Evolutionary conservation across 2,888 invertebrate genomes (phyloP), one percentile per base, ranked within the genome.

Genomic region (Dynastes maya): DNA sequence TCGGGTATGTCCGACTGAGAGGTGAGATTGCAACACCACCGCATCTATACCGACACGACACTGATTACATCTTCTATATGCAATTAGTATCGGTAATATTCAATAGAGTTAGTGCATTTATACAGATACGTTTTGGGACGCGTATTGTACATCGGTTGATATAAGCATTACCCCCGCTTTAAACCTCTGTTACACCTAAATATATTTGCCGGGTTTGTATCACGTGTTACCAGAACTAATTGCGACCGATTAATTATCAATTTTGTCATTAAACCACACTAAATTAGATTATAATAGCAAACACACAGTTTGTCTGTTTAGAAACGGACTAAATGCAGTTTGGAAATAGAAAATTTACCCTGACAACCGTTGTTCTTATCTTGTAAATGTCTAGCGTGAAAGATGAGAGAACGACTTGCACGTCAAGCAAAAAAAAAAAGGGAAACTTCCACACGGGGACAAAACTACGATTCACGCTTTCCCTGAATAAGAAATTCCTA

Each of bases 381-480:
- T 55, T 55, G 53, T 45, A 45, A 45, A 11, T 45, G 45, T 45
- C 45, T 45, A 8, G 45, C 45, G n/a, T 55, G 53, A 55, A 55
- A 55, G 53, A 55, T 55, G 53, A n/a, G n/a, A 16, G n/a, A 6
- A 55, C 53, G 16, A 45, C 45, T 45, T 45, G 11, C 45, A 45
- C 45, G n/a, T 55, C 16, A 45, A 45, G 22, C 16, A 67, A n/a
- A 55, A 71, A 53, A 37, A 51, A 11, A 4, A 70, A 51, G 29
- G 27, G 51, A 70, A 70, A 5, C 45, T 49, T 45, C n/a, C 13
- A n/a, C 32, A 37, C 78, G 78, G 82, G 81, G 82, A 79, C 82
- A 80, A 83, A 86, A 85, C 80, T 81, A 84, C 85, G 82, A 86
- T 83, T 86, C 85, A 86, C 82, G 85, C 80, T 84, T 78, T 74